phyloP scores from a whole-genome alignment of 2,113 vertebrate species.

The Elephas maximus region DNA sequence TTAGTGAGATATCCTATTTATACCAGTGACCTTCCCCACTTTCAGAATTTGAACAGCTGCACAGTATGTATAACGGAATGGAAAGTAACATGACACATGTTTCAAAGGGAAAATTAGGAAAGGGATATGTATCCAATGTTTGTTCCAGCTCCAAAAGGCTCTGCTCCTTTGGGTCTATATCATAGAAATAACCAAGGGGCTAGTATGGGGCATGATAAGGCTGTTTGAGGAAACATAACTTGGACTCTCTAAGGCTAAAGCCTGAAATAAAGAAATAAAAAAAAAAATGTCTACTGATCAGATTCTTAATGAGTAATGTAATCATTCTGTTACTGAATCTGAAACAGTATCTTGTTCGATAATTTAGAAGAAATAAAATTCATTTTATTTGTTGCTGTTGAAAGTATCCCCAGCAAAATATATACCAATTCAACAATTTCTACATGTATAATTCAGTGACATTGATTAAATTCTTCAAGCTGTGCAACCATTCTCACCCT shows the following conservation, averaged over 20 bases:
- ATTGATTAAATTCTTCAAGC: neutral
- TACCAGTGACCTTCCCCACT: constrained; percentile 70
- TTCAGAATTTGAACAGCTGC: constrained; percentile 77
- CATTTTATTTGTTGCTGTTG: neutral
- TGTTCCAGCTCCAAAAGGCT: constrained; percentile 6
- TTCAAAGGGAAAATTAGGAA: constrained; percentile 73
- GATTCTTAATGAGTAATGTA: neutral
- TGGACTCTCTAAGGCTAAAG: constrained; percentile 32
- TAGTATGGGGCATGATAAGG: neutral
- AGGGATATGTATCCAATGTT: neutral
- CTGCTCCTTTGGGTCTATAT: constrained; percentile 49
- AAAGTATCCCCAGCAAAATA: neutral
- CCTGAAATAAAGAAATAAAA: constrained; percentile 61
- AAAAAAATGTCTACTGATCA: neutral
- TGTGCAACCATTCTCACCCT: neutral
- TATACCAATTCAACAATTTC: neutral
- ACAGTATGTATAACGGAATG: constrained; percentile 69
- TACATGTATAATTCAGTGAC: neutral
- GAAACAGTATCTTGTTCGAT: neutral
- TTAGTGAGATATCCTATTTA: constrained; percentile 71
- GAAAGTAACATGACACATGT: constrained; percentile 76
- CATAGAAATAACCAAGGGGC: constrained; percentile 69
- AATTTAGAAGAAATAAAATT: too few relatives aligned
- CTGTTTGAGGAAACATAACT: neutral
- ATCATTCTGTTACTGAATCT: constrained; percentile 44